Evolutionary conservation across 2,797 vertebrate genomes (phyloP), one percentile per base, ranked within the genome.

Genomic region (Chrysocyon brachyurus): DNA sequence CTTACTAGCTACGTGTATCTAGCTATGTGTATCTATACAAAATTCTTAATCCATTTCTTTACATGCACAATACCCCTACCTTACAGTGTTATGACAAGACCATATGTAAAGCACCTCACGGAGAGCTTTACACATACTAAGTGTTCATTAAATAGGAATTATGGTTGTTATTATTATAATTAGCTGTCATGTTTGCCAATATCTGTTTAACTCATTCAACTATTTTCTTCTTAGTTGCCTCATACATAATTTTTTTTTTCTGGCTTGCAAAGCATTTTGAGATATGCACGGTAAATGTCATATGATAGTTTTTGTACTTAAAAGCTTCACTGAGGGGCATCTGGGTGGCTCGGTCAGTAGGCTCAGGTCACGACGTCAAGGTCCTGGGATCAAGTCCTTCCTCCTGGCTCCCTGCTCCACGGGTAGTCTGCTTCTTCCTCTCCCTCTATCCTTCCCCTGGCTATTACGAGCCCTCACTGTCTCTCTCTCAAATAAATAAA

Each of bases 131-230:
- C 75, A 84, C 33, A 16, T 54, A 84, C 61, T 77, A 94, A 22
- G 26, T 85, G 59, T 16, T 94, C 31, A 63, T 93, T 92, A 95
- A 89, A 91, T 68, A 92, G 36, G 4, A 86, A 77, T 28, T 81
- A 79, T 52, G 57, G 33, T 64, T 93, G 26, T 59, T 95, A 83
- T 87, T 93, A 93, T 87, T 89, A 91, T 93, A 85, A 97, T 93
- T 83, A 96, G 68, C 49, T 86, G 57, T 94, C 57, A 56, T 31
- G 26, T 61, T 88, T 93, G 28, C 56, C n/a, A 72, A 49, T 72
- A 91, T 84, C 96, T 95, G 75, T 28, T 93, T 89, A 94, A 78
- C 6, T 59, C 61, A 82, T 89, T 75, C 72, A 63, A 82, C 54
- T 57, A 63, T 93, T 83, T 96, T 94, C 49, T 93, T 70, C 70